Conservation (phyloP, 37 sponge, comb jelly and placozoan genomes). For the Oopsacas minuta region DNA sequence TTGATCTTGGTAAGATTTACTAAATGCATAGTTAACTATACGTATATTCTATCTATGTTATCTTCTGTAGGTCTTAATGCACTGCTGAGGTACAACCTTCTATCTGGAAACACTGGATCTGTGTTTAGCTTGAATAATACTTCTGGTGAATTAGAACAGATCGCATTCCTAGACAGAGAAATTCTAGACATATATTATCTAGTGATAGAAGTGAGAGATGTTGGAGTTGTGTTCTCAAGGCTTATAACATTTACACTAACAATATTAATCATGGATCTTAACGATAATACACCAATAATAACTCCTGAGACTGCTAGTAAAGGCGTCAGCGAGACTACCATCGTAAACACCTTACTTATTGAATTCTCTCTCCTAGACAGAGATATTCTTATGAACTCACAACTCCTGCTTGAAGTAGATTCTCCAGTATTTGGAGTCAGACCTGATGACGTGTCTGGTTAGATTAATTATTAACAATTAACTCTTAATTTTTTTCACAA, state of each 20-base stretch:
- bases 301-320: neutral
- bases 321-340: neutral
- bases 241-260: neutral
- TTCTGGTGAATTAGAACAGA: neutral
- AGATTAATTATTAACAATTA: neutral
- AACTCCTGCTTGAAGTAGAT: neutral
- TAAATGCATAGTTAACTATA: too few species aligned
- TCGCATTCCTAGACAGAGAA: neutral
- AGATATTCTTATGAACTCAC: neutral
- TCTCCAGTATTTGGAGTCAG: neutral
- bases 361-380: neutral
- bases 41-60: neutral
- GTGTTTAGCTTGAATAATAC: neutral
- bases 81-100: neutral
- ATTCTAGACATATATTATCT: neutral
- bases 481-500: too few species aligned
- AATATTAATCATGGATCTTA: neutral
- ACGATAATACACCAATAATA: neutral
- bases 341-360: neutral
- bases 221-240: neutral
- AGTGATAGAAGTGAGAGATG: neutral
- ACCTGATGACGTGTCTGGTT: neutral
- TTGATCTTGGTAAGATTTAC: neutral
- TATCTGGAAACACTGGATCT: neutral
- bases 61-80: neutral